Conservation (phyloP, 2,113 vertebrate species). For the Sapayoa aenigma region DNA sequence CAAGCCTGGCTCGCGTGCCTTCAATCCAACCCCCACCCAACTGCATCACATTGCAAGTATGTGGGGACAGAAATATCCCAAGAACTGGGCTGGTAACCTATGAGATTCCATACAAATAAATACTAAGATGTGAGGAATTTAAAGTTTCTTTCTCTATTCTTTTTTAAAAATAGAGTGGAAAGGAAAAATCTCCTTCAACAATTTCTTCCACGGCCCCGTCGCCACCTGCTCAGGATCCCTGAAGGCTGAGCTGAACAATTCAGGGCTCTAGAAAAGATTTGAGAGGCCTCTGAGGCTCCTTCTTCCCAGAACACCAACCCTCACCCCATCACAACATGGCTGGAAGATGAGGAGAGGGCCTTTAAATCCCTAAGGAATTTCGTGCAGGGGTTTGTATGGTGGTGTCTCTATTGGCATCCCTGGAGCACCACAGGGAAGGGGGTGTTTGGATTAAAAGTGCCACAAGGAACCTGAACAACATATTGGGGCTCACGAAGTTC, state of each 20-base stretch:
- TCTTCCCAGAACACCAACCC: not conserved
- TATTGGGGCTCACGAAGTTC: not conserved
- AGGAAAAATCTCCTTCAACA: not conserved
- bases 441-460: not conserved
- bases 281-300: not conserved
- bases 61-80: not conserved
- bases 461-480: not conserved
- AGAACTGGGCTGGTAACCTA: not conserved
- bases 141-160: not conserved
- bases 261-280: not conserved
- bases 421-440: not conserved
- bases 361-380: not conserved
- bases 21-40: not conserved
- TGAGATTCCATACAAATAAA: slow-evolving; percentile 17
- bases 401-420: not conserved
- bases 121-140: not conserved
- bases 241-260: not conserved
- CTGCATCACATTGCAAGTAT: not conserved
- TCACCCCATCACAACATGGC: not conserved
- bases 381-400: accelerated
- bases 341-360: not conserved
- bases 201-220: not conserved
- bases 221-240: not conserved
- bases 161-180: not conserved
- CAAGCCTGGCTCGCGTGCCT: not conserved